A percentile compares a stretch with the other conserved stretches of the same genome.
phyloP scores from a whole-genome alignment of 2,888 invertebrate genomes.

The Griposia aprilina region DNA sequence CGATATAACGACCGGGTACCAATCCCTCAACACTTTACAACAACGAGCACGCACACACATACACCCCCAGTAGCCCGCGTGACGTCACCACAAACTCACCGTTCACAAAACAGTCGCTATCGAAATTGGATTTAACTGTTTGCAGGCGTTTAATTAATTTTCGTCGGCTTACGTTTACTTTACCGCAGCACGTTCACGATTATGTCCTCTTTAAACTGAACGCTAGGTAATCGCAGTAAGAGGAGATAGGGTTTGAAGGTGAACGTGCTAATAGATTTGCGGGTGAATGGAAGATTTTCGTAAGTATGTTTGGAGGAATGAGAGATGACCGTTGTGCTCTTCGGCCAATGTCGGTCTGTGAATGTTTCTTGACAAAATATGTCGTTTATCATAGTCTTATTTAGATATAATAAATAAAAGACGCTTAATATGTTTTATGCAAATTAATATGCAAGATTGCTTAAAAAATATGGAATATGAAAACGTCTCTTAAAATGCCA shows the following conservation, averaged over 20 bases:
- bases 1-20: not conserved
- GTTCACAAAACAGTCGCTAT: not conserved
- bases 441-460: no score
- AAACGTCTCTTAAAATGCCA: not conserved
- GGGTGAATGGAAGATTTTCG: not conserved
- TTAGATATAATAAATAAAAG: no score
- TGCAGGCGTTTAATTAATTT: slow-evolving; percentile 38
- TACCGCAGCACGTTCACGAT: not conserved
- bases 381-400: not conserved
- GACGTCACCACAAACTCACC: slow-evolving; percentile 21
- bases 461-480: no score
- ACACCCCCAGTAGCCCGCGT: not conserved
- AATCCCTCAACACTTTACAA: not conserved
- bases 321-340: not conserved
- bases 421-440: no score
- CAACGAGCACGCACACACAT: not conserved
- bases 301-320: not conserved
- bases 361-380: not conserved
- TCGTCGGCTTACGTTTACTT: slow-evolving; percentile 23
- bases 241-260: not conserved
- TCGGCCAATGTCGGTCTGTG: not conserved
- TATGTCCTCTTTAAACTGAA: slow-evolving; percentile 25
- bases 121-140: slow-evolving; percentile 40
- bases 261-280: not conserved
- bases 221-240: not conserved